Conservation (phyloP, 2,888 invertebrate species). For the Himalopsyche kuldschensis region DNA sequence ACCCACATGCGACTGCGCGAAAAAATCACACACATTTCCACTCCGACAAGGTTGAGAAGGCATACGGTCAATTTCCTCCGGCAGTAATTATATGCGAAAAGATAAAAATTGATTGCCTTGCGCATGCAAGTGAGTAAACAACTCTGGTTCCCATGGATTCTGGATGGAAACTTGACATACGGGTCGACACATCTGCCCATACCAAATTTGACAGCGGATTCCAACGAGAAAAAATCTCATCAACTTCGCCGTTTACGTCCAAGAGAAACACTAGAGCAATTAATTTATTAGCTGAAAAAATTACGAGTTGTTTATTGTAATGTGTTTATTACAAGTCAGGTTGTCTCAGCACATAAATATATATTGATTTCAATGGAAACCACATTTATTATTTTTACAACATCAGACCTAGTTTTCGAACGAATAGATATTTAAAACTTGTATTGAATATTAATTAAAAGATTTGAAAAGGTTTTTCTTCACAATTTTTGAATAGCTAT, state of each 20-base stretch:
- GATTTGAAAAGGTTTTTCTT: no score
- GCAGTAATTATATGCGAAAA: constrained; percentile 6
- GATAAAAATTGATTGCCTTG: constrained; percentile 10
- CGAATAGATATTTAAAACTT: no score
- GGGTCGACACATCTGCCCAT: constrained; percentile 3
- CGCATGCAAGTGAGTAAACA: neutral
- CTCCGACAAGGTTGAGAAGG: neutral
- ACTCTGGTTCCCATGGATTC: constrained; percentile 8
- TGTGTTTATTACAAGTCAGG: neutral
- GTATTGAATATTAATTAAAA: no score
- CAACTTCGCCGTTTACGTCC: neutral
- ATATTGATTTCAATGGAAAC: no score
- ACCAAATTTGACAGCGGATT: neutral
- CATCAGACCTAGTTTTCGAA: no score
- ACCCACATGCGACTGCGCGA: neutral
- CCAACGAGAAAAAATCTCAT: neutral
- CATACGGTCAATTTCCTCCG: neutral
- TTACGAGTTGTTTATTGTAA: neutral
- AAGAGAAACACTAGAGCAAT: neutral
- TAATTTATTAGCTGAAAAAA: constrained; percentile 2
- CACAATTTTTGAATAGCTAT: no score
- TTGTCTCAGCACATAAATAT: no score
- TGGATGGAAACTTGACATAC: neutral
- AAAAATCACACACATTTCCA: neutral
- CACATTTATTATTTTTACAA: no score